phyloP scores from a whole-genome alignment of 1,140 invertebrate genomes.

The Eumeta japonica region DNA sequence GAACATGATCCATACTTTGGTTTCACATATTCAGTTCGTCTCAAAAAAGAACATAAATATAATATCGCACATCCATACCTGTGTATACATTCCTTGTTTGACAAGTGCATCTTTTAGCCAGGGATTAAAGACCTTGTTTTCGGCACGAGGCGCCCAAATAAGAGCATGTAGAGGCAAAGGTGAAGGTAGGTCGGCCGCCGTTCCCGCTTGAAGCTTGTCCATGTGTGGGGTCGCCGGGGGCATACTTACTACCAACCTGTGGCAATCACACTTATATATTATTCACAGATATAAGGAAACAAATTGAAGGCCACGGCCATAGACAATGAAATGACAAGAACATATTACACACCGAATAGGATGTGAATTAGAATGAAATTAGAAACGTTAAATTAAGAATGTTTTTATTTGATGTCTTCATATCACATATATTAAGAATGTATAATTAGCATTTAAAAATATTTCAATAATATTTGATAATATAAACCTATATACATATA shows the following conservation, averaged over 20 bases:
- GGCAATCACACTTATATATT: slow-evolving; percentile 16
- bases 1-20: too few relatives aligned
- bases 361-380: too few relatives aligned
- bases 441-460: too few relatives aligned
- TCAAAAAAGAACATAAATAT: background rate
- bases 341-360: too few relatives aligned
- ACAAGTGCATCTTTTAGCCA: slow-evolving; percentile 82
- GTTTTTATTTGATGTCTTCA: too few relatives aligned
- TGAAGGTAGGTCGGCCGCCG: slow-evolving; percentile 44
- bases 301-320: background rate
- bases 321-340: too few relatives aligned
- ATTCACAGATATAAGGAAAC: background rate
- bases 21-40: too few relatives aligned
- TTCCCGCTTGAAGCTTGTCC: slow-evolving; percentile 69
- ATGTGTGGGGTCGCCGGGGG: slow-evolving; percentile 87
- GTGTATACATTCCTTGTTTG: slow-evolving; percentile 84
- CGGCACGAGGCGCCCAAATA: slow-evolving; percentile 64
- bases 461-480: too few relatives aligned
- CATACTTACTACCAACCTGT: slow-evolving; percentile 53
- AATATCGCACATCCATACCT: too few relatives aligned
- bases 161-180: slow-evolving; percentile 56
- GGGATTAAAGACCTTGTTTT: slow-evolving; percentile 66
- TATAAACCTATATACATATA: too few relatives aligned
- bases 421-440: too few relatives aligned
- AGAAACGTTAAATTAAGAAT: too few relatives aligned